These are phyloP conservation scores for Zaprionus inermis DNA, from an alignment of 1,140 invertebrate genomes.

Conservation along the genomic window DNA sequence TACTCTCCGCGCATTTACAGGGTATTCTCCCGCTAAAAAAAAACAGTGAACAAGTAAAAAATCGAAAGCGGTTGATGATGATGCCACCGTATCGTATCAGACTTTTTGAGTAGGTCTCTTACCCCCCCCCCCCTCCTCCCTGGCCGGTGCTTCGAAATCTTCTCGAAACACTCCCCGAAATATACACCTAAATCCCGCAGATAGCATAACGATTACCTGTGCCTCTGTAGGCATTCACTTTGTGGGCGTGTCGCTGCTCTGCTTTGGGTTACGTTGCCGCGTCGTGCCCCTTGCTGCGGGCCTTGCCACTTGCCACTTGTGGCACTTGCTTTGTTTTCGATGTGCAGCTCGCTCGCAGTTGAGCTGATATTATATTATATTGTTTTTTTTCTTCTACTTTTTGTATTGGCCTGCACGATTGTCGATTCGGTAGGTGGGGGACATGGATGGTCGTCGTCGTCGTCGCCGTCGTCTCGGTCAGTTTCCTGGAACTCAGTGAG, in stretches of 20 bases:
- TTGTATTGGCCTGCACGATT: slow-evolving; percentile 35
- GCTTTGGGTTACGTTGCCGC: slow-evolving; percentile 23
- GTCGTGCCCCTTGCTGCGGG: slow-evolving; percentile 8
- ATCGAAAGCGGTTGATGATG: slow-evolving; percentile 54
- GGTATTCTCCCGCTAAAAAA: background rate
- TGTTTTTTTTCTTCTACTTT: slow-evolving; percentile 2
- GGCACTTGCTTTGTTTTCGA: slow-evolving; percentile 26
- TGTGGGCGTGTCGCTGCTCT: slow-evolving; percentile 57
- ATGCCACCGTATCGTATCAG: background rate
- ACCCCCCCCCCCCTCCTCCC: too few relatives aligned
- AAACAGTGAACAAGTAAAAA: slow-evolving; percentile 35
- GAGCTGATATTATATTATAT: slow-evolving; percentile 51
- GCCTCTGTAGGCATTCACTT: slow-evolving; percentile 51
- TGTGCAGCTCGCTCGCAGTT: slow-evolving; percentile 6
- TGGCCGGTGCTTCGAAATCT: background rate
- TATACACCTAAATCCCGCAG: background rate
- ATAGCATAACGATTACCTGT: slow-evolving; percentile 57
- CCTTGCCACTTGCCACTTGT: slow-evolving; percentile 47
- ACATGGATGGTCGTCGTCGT: slow-evolving; percentile 41
- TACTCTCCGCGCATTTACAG: background rate
- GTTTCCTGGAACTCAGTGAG: slow-evolving; percentile 57
- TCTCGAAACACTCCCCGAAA: slow-evolving; percentile 37
- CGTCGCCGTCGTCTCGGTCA: slow-evolving; percentile 61
- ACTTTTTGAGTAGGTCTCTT: slow-evolving; percentile 15
- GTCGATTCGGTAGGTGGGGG: slow-evolving; percentile 1